Evolutionary conservation across 2,113 vertebrate genomes (phyloP).

Genomic region (Syrrhaptes paradoxus): DNA sequence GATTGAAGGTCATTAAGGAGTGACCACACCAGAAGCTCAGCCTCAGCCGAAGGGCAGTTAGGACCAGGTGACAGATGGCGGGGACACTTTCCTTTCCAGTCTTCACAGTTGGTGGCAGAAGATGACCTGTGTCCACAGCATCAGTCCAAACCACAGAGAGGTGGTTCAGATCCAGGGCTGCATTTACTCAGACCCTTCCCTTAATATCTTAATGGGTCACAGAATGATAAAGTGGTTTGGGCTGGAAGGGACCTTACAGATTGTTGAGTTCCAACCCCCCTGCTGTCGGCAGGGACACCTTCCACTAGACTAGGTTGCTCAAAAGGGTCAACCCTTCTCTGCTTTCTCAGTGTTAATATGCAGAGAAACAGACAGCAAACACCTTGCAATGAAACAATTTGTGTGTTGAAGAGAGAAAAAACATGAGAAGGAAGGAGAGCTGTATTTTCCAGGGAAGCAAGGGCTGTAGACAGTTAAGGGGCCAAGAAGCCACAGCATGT

Average conservation of each 20-base stretch:
- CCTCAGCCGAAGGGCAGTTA: neutral
- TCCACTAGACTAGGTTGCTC: too few species aligned
- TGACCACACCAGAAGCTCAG: conserved; percentile 24
- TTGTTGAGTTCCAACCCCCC: too few species aligned
- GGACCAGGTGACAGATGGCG: conserved; percentile 2
- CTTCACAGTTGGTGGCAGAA: neutral
- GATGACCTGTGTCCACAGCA: neutral
- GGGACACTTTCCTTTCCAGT: neutral
- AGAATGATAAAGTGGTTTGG: too few species aligned
- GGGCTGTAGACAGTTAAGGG: neutral
- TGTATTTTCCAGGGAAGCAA: neutral
- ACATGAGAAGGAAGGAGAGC: neutral
- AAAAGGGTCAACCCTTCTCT: neutral
- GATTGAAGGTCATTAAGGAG: conserved; percentile 20
- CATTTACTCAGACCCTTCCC: neutral
- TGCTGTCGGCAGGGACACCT: too few species aligned
- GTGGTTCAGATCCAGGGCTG: neutral
- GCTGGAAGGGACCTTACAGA: too few species aligned
- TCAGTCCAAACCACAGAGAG: neutral
- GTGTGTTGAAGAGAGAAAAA: neutral
- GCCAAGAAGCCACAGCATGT: neutral
- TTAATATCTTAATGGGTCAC: neutral
- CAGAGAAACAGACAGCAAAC: neutral
- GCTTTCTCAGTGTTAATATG: neutral
- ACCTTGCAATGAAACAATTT: neutral